These are phyloP conservation scores for Agrotis exclamationis DNA, from an alignment of 2,888 invertebrate species.

Conservation along the genomic window DNA sequence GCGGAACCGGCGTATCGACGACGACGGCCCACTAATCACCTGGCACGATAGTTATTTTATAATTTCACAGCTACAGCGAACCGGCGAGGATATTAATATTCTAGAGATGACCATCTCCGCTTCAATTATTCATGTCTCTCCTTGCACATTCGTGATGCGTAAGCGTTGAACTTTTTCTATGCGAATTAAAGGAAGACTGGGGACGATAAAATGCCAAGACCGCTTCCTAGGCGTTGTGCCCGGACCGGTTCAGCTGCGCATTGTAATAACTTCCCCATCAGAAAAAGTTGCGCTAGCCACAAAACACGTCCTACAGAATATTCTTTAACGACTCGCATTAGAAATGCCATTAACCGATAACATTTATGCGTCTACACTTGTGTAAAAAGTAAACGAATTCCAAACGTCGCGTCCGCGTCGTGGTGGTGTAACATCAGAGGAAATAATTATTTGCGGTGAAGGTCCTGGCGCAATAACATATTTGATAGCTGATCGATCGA, in stretches of 20 bases:
- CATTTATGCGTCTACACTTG: constrained; percentile 49
- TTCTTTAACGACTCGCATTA: constrained; percentile 71
- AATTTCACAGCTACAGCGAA: constrained; percentile 72
- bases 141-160: constrained; percentile 73
- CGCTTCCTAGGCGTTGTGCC: constrained; percentile 75
- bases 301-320: constrained; percentile 69
- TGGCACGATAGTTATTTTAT: constrained; percentile 74
- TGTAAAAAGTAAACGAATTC: constrained; percentile 64
- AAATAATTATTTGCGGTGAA: constrained; percentile 59
- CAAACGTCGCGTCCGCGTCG: constrained; percentile 24
- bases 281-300: constrained; percentile 77
- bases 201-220: constrained; percentile 75
- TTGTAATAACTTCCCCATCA: constrained; percentile 79
- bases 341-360: constrained; percentile 66
- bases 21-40: constrained; percentile 78
- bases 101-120: constrained; percentile 70
- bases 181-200: constrained; percentile 71
- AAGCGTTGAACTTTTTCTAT: constrained; percentile 74
- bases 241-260: constrained; percentile 79
- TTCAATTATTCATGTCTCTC: constrained; percentile 80
- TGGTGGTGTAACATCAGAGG: constrained; percentile 46
- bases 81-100: constrained; percentile 71
- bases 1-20: constrained; percentile 79
- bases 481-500: constrained; percentile 62
- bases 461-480: constrained; percentile 59